These are phyloP conservation scores for Heteromyza rotundicornis DNA, from an alignment of 2,888 invertebrate genomes.

Conservation along the genomic window DNA sequence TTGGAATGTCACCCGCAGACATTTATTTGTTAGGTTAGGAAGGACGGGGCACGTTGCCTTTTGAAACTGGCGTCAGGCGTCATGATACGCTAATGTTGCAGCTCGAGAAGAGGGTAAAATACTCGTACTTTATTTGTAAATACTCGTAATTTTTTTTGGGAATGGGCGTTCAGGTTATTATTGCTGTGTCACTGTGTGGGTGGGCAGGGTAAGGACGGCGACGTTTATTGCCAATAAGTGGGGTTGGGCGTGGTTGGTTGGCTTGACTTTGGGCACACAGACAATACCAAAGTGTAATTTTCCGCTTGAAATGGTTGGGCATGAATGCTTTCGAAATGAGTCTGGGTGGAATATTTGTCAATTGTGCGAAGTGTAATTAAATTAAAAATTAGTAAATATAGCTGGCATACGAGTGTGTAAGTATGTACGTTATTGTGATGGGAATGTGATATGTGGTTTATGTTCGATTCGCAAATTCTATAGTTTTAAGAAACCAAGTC, in stretches of 20 bases:
- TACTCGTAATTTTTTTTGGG: constrained; percentile 31
- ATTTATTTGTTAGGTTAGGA: constrained; percentile 33
- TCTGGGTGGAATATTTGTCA: not conserved
- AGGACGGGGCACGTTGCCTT: constrained; percentile 26
- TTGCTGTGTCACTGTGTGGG: constrained; percentile 29
- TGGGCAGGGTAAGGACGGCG: constrained; percentile 19
- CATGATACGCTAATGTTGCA: constrained; percentile 34
- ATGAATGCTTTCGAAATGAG: constrained; percentile 32
- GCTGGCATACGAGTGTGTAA: too few species aligned
- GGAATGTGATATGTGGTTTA: too few species aligned
- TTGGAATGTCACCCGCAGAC: constrained; percentile 62
- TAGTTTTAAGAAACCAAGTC: too few species aligned
- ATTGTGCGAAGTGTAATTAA: too few species aligned
- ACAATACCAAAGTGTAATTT: constrained; percentile 59
- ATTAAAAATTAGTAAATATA: too few species aligned
- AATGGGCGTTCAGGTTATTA: constrained; percentile 45
- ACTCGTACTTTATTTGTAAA: constrained; percentile 34
- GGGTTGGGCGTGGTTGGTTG: constrained; percentile 22
- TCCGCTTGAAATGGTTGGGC: constrained; percentile 55
- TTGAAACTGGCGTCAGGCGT: constrained; percentile 17
- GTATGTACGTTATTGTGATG: too few species aligned
- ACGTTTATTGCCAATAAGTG: constrained; percentile 57
- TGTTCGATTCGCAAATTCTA: too few species aligned
- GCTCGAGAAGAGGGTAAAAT: constrained; percentile 32
- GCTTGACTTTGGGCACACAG: constrained; percentile 33